phyloP scores from a whole-genome alignment of 2,113 vertebrate genomes.

The Tricholaema leucomelas region DNA sequence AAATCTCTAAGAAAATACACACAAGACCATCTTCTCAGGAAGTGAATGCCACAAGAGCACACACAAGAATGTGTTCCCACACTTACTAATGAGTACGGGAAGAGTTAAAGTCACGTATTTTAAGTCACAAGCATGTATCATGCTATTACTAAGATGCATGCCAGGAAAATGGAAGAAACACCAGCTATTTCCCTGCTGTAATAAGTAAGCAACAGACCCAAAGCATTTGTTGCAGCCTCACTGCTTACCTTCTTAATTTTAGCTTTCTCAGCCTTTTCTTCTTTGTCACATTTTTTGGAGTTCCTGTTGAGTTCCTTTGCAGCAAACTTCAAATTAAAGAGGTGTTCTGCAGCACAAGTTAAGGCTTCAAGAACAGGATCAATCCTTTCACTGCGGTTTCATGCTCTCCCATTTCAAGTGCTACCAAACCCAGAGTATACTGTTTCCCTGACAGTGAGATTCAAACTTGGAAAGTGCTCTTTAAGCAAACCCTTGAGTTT shows the following conservation, averaged over 20 bases:
- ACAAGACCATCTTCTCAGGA: not conserved
- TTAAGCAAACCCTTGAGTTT: not conserved
- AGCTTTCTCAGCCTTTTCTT: constrained; percentile 89
- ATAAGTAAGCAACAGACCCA: not conserved
- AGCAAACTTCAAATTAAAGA: constrained; percentile 93
- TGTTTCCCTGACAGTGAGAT: not conserved
- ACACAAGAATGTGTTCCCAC: not conserved
- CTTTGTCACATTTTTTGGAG: constrained; percentile 93
- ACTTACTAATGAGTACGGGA: not conserved
- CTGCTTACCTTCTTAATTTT: constrained; percentile 93
- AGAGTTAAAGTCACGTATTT: not conserved
- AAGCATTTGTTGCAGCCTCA: not conserved
- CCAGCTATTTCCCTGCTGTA: not conserved
- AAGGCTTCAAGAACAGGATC: constrained; percentile 40
- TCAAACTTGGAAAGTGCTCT: not conserved
- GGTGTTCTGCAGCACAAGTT: constrained; percentile 78
- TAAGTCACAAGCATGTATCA: not conserved
- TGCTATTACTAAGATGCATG: not conserved
- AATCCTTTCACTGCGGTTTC: accelerated
- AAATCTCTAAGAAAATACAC: not conserved
- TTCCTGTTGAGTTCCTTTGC: constrained; percentile 91
- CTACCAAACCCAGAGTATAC: not conserved
- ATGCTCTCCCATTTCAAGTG: not conserved
- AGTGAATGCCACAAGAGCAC: not conserved
- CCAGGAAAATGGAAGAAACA: not conserved